Conservation (phyloP, 2,797 vertebrate species). For the Sparidentex hasta region DNA sequence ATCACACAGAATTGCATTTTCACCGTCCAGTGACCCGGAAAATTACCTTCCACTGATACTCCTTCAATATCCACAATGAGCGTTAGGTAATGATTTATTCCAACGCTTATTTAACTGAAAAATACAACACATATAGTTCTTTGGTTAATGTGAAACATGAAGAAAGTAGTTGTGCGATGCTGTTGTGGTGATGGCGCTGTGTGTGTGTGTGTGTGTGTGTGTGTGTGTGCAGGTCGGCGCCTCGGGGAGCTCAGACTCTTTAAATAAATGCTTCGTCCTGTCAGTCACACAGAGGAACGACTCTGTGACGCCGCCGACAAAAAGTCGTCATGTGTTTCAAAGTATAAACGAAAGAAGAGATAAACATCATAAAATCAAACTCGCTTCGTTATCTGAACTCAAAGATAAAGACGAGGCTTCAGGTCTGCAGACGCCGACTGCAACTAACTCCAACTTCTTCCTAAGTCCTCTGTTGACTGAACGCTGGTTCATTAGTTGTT, state of each 20-base stretch:
- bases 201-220: neutral
- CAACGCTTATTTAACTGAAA: neutral
- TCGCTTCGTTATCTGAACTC: neutral
- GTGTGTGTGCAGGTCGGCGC: slow-evolving; percentile 28
- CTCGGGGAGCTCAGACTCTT: slow-evolving; percentile 36
- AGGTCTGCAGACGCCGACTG: too few relatives aligned
- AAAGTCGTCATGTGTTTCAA: neutral
- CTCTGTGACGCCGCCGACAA: slow-evolving; percentile 13
- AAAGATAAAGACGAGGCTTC: neutral
- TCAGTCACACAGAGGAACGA: slow-evolving; percentile 41
- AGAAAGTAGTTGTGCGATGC: slow-evolving; percentile 11
- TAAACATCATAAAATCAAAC: neutral
- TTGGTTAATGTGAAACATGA: slow-evolving; percentile 3
- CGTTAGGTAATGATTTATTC: slow-evolving; percentile 23
- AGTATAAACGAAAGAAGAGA: neutral
- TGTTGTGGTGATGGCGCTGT: slow-evolving; percentile 18
- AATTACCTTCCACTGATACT: slow-evolving; percentile 45
- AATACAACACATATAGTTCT: neutral
- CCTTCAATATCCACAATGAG: neutral
- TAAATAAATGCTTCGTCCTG: slow-evolving; percentile 58
- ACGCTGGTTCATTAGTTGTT: too few relatives aligned
- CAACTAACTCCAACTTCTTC: too few relatives aligned
- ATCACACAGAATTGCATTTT: slow-evolving; percentile 48
- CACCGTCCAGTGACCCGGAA: slow-evolving; percentile 49
- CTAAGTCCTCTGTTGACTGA: too few relatives aligned